Evolutionary conservation across 2,113 vertebrate species (phyloP), one percentile per base, ranked within the genome.

Genomic region (Agapornis roseicollis): DNA sequence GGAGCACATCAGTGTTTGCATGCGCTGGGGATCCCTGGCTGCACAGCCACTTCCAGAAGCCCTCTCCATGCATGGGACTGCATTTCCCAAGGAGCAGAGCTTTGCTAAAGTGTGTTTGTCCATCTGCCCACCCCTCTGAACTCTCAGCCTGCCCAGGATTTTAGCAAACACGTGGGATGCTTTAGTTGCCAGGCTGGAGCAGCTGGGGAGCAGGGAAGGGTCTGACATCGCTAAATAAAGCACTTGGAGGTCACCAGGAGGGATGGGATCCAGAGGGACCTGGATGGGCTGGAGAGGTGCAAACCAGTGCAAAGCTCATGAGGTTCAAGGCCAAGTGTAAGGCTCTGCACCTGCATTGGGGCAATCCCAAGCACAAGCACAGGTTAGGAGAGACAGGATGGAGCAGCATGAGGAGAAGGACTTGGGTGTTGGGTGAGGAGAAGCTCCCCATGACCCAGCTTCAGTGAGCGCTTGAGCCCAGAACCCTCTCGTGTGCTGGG

Each of bases 1-100:
- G 28, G 71, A 42, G 5, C 4, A 2, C 24, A 18, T 5, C 0
- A 1, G 39, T 6, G 6, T 74, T 56, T 23, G 11, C 17, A 6
- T 1, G 44, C 0, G 2, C 0, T 1, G n/a, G 46, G 46, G 20
- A 24, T 68, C 58, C 31, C 65, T n/a, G 31, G 2, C 58, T 63
- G 35, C 35, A 22, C 3, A 29, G 31, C 53, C 1, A 0, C 37
- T 58, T 18, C 65, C 52, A 61, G 58, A 44, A 72, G 28, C 7
- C 19, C 29, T 39, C 12, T 69, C 42, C 1, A 0, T 35, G 33
- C 1, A 1, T 37, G 25, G 53, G 27, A 41, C 28, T 41, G 9
- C 0, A 0, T 46, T 66, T 49, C 3, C 25, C 15, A 19, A 44
- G 83, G 52, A 73, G 17, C 7, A 56, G 35, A 15, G 11, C 8